A percentile compares a stretch with the other conserved stretches of the same genome.
Conservation (phyloP, 2,797 vertebrate species). For the Acomys russatus region DNA sequence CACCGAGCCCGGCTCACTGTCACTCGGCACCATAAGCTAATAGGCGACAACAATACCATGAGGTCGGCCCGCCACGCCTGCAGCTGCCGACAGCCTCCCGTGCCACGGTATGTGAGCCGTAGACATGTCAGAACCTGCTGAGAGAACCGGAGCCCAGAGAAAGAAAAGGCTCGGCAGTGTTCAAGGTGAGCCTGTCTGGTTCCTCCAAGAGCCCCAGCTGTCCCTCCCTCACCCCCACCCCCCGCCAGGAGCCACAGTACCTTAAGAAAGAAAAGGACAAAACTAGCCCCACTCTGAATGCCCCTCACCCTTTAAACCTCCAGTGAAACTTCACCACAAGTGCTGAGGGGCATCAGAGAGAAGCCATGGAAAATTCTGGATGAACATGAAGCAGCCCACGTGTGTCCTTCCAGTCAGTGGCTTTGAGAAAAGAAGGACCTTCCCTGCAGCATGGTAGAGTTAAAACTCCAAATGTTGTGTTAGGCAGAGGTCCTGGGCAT, state of each 20-base stretch:
- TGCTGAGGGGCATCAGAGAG: not conserved
- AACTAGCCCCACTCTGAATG: no score
- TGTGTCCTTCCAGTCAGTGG: not conserved
- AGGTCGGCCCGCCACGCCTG: not conserved
- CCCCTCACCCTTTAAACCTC: not conserved
- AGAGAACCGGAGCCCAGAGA: not conserved
- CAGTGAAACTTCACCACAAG: not conserved
- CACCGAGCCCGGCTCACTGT: slow-evolving; percentile 68
- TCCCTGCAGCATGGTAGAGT: not conserved
- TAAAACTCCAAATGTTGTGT: not conserved
- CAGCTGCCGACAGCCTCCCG: not conserved
- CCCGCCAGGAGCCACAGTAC: not conserved
- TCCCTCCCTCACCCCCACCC: not conserved
- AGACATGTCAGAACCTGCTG: slow-evolving; percentile 31
- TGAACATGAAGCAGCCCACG: no score
- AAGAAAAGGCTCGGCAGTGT: not conserved
- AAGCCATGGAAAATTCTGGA: accelerated
- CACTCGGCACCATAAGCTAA: slow-evolving; percentile 73
- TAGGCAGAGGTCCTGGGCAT: not conserved
- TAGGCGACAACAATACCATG: slow-evolving; percentile 14
- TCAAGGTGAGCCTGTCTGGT: not conserved
- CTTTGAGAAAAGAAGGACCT: not conserved
- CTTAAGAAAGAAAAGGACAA: not conserved
- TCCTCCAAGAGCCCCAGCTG: accelerated
- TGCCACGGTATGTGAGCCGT: not conserved